phyloP scores from a whole-genome alignment of 1,140 invertebrate genomes.

The Phortica variegata region DNA sequence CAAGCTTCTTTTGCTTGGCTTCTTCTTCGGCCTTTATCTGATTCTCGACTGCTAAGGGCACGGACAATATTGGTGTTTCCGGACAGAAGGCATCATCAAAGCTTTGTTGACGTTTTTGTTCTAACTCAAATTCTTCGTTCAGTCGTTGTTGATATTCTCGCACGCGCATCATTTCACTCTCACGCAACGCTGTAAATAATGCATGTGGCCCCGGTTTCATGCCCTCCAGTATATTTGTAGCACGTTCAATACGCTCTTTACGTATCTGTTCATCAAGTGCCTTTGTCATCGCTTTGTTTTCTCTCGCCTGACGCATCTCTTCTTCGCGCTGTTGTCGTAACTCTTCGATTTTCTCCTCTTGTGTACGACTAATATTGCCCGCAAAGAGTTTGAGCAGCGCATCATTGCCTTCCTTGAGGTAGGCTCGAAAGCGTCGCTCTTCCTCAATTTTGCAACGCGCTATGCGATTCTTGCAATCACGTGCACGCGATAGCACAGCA shows the following conservation, averaged over 20 bases:
- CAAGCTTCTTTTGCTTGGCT: neutral
- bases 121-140: constrained; percentile 22
- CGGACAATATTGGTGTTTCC: constrained; percentile 21
- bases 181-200: constrained; percentile 20
- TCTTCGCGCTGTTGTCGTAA: neutral
- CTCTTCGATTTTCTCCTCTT: neutral
- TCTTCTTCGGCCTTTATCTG: constrained; percentile 8
- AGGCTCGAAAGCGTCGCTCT: constrained; percentile 30
- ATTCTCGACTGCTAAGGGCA: constrained; percentile 16
- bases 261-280: constrained; percentile 16
- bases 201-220: constrained; percentile 29
- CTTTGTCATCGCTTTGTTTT: neutral
- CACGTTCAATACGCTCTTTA: constrained; percentile 32
- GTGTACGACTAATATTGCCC: constrained; percentile 5
- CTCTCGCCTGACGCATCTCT: neutral
- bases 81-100: constrained; percentile 26
- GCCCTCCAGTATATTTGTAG: constrained; percentile 19
- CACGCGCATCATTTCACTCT: constrained; percentile 27
- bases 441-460: constrained; percentile 27
- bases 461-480: constrained; percentile 7
- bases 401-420: constrained; percentile 37
- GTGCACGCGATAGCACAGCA: constrained; percentile 19
- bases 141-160: constrained; percentile 18
- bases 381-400: constrained; percentile 25
- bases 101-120: constrained; percentile 16